phyloP scores from a whole-genome alignment of 2,113 vertebrate genomes.

The Rousettus leschenaultii region DNA sequence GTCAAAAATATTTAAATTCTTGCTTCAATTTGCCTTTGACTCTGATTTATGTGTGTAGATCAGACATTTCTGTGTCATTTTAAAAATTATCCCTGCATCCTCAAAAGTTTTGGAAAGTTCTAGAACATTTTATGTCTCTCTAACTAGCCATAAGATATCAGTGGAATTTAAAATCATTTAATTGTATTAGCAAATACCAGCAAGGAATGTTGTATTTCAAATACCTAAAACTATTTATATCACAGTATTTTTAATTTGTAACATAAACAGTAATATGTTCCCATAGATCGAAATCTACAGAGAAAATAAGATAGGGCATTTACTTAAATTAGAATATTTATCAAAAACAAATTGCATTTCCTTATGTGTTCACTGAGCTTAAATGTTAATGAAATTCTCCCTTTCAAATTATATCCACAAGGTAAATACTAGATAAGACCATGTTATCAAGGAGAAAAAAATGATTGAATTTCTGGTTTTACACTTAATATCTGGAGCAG shows the following conservation, averaged over 20 bases:
- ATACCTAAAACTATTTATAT: constrained; percentile 34
- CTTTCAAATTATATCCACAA: constrained; percentile 71
- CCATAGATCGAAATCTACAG: constrained; percentile 45
- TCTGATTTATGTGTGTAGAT: neutral
- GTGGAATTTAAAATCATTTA: constrained; percentile 9
- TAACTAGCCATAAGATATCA: neutral
- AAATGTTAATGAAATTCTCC: constrained; percentile 76
- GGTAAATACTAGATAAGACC: constrained; percentile 69
- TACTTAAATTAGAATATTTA: constrained; percentile 65
- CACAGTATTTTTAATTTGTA: constrained; percentile 19
- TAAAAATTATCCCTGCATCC: neutral
- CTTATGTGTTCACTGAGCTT: constrained; percentile 52
- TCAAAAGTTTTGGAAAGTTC: neutral
- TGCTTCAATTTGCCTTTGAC: neutral
- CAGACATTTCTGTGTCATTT: neutral
- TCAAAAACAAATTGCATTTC: constrained; percentile 66
- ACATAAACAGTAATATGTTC: neutral
- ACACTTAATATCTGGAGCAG: constrained; percentile 56
- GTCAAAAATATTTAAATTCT: neutral
- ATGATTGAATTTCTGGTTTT: constrained; percentile 64
- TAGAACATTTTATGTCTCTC: neutral
- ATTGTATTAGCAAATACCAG: neutral
- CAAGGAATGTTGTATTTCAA: neutral
- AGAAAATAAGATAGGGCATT: constrained; percentile 42
- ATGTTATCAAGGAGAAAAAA: constrained; percentile 66